Percentiles rank a stretch among this genome's conserved stretches.
Conservation (phyloP, 2,888 invertebrate species). For the Gari tellinella region DNA sequence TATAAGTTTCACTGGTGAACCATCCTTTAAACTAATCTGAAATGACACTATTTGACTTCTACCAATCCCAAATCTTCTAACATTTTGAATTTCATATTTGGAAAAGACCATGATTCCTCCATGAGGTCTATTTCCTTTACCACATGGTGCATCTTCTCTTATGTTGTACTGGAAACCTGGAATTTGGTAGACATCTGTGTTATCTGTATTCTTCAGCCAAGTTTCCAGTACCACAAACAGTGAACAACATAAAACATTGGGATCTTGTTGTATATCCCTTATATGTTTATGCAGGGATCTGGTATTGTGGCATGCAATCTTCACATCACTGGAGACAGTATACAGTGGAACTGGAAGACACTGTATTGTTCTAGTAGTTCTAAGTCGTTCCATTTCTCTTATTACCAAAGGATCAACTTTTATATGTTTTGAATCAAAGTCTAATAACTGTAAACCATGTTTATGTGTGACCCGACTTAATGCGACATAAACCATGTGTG, state of each 20-base stretch:
- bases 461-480: constrained; percentile 27
- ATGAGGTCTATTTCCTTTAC: background rate
- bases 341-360: too few species aligned
- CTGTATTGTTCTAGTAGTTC: background rate
- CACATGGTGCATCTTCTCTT: background rate
- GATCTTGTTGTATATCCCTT: constrained; percentile 11
- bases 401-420: constrained; percentile 2
- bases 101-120: background rate
- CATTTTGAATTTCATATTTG: background rate
- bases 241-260: background rate
- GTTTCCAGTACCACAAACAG: constrained; percentile 6
- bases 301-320: constrained; percentile 15
- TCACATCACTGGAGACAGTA: constrained; percentile 6
- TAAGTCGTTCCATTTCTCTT: constrained; percentile 38
- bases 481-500: constrained; percentile 42
- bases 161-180: background rate
- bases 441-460: constrained; percentile 19
- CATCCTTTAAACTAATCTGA: too few species aligned
- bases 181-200: background rate
- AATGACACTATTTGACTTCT: too few species aligned
- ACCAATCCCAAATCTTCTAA: too few species aligned
- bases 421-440: constrained; percentile 10
- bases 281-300: constrained; percentile 24
- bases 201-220: background rate
- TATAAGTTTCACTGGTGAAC: too few species aligned